These are phyloP conservation scores for Malacoctenus gilli DNA, from an alignment of 2,797 vertebrate species.

Conservation along the genomic window DNA sequence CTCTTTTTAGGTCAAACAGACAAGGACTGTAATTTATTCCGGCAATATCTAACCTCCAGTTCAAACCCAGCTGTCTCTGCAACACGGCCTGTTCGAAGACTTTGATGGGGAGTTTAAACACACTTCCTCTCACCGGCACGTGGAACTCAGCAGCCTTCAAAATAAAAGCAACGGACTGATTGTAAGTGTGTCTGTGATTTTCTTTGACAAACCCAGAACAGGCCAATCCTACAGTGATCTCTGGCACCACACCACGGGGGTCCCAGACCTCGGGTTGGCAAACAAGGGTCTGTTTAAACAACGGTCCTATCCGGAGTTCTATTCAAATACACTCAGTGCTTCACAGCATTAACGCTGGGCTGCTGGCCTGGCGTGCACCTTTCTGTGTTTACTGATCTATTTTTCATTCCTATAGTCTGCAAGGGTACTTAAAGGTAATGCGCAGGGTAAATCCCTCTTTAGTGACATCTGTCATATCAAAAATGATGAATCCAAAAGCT, in stretches of 20 bases:
- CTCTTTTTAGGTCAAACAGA: constrained; percentile 45
- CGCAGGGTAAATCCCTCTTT: constrained; percentile 40
- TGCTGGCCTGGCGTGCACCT: neutral
- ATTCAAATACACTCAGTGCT: too few species aligned
- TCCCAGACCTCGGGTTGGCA: too few species aligned
- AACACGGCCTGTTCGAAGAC: constrained; percentile 47
- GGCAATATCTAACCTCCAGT: constrained; percentile 32
- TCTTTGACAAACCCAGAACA: too few species aligned
- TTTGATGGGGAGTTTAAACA: constrained; percentile 48
- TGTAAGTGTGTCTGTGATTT: too few species aligned
- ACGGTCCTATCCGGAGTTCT: too few species aligned
- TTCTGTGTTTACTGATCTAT: constrained; percentile 15
- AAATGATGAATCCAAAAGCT: constrained; percentile 59
- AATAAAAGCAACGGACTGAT: too few species aligned
- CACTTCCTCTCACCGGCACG: too few species aligned
- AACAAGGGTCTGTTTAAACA: too few species aligned
- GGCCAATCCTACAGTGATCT: too few species aligned
- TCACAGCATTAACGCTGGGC: too few species aligned
- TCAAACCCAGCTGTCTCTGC: constrained; percentile 22
- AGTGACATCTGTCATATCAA: constrained; percentile 58
- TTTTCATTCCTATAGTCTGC: constrained; percentile 14
- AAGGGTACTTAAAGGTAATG: constrained; percentile 41
- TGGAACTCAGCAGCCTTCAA: neutral
- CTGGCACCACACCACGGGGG: too few species aligned
- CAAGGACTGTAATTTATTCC: constrained; percentile 21